Evolutionary conservation across 2,888 invertebrate genomes (phyloP).

Genomic region (Cybosia mesomella): DNA sequence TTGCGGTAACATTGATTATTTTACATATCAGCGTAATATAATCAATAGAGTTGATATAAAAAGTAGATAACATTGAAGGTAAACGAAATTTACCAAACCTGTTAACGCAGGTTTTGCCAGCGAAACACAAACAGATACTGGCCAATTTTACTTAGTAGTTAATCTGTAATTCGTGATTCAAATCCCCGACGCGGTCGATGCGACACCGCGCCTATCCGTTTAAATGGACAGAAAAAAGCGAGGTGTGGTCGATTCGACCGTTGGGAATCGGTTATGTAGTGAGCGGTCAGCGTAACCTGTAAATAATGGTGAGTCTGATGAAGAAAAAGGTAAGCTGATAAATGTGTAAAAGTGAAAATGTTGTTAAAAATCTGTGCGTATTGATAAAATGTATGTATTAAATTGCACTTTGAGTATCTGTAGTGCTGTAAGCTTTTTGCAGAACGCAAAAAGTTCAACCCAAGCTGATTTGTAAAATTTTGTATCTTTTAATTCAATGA

Average conservation of each 20-base stretch:
- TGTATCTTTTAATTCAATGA: background rate
- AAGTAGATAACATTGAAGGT: conserved; percentile 25
- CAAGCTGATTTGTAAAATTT: background rate
- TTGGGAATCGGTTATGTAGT: conserved; percentile 40
- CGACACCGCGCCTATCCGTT: conserved; percentile 74
- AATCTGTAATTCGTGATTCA: conserved; percentile 75
- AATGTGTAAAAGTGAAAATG: background rate
- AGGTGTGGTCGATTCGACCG: conserved; percentile 61
- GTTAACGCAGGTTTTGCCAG: conserved; percentile 30
- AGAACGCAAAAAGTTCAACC: background rate
- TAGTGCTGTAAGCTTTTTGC: background rate
- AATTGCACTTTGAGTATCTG: background rate
- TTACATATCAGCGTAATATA: background rate
- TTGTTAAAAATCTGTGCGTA: background rate
- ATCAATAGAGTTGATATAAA: conserved; percentile 16
- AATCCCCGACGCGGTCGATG: conserved; percentile 59
- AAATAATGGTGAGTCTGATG: conserved; percentile 30
- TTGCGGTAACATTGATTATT: too few species aligned
- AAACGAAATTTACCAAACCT: conserved; percentile 17
- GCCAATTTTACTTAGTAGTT: conserved; percentile 71
- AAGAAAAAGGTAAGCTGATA: conserved; percentile 25
- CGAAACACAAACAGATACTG: conserved; percentile 42
- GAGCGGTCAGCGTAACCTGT: conserved; percentile 45
- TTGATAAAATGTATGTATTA: conserved; percentile 1
- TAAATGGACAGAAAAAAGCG: conserved; percentile 70